Base-by-base conservation (phyloP, 2,113 vertebrate species). In the Drymodes brunneopygia region DNA sequence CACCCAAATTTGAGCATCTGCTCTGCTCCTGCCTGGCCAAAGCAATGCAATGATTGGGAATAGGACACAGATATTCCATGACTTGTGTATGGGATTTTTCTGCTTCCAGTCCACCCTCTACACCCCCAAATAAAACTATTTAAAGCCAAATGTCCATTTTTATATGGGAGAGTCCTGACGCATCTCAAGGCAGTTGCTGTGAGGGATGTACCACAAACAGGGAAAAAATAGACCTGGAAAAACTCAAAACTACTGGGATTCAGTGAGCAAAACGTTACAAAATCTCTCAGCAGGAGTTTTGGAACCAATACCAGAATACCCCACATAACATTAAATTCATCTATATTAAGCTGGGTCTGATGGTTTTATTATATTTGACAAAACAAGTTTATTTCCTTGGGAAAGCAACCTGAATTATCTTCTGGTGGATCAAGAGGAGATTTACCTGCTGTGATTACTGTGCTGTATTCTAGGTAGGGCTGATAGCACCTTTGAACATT, bases 51-150 rank as follows among this genome's bases (percentile, higher is more conserved):
- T n/a, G 58, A 35, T 42, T n/a, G 14, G 29, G 28, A 86, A 35
- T 7, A 31, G 51, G 56, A 80, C 24, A 15, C 77, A 88, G 23
- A 73, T 92, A 79, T 91, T 75, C 80, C 86, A 78, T 58, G 72
- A 66, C 35, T 89, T 65, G 9, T 83, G 51, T 25, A 53, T 12
- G 4, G 62, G 58, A 44, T 92, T 79, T 7, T 17, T 94, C 28
- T 85, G 66, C 61, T 67, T 75, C 73, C 61, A 94, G 53, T 67
- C 80, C 77, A 81, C 38, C 83, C 89, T 65, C 78, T 8, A 4
- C 70, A 79, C 53, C 53, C 89, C 58, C 71, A 88, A 85, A 94
- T 65, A 83, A 94, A 95, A 70, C 91, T 85, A 73, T 91, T 94
- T 88, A 58, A 90, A 93, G 62, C 36, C 86, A 77, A 83, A 87